Evolutionary conservation across 1,140 invertebrate species (phyloP).

Genomic region (Tetramorium parvispinum): DNA sequence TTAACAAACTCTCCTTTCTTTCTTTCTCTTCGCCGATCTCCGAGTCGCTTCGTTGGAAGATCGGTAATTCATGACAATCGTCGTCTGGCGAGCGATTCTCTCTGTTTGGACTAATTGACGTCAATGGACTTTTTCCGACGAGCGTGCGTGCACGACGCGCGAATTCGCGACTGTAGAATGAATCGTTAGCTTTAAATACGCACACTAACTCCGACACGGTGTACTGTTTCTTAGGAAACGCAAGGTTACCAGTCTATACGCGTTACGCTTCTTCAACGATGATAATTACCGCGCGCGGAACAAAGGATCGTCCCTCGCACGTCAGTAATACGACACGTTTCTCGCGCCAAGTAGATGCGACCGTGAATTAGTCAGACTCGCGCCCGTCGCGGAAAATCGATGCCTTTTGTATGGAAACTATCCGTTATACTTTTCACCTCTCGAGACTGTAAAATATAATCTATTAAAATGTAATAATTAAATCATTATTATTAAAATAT

Average conservation of each 20-base stretch:
- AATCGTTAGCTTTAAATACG: not conserved
- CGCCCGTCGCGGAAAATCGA: conserved; percentile 11
- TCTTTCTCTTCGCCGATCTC: not conserved
- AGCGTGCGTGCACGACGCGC: not conserved
- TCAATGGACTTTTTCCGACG: conserved; percentile 17
- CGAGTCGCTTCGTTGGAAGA: not conserved
- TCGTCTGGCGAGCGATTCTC: not conserved
- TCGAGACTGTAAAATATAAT: not conserved
- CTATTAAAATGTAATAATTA: not conserved
- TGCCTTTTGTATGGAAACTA: not conserved
- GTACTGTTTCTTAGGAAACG: not conserved
- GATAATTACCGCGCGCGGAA: not conserved
- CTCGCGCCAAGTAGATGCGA: conserved; percentile 1
- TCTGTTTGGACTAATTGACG: conserved; percentile 46
- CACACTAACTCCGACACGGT: not conserved
- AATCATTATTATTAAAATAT: not conserved
- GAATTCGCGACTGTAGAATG: not conserved
- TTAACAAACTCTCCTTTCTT: not conserved
- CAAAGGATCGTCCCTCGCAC: not conserved
- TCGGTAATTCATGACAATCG: not conserved
- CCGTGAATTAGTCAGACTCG: conserved; percentile 24
- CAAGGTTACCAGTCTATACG: not conserved
- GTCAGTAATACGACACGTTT: not conserved
- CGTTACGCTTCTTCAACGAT: not conserved
- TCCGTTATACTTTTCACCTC: not conserved